Evolutionary conservation across 2,113 vertebrate species (phyloP).

Genomic region (Nipponia nippon): DNA sequence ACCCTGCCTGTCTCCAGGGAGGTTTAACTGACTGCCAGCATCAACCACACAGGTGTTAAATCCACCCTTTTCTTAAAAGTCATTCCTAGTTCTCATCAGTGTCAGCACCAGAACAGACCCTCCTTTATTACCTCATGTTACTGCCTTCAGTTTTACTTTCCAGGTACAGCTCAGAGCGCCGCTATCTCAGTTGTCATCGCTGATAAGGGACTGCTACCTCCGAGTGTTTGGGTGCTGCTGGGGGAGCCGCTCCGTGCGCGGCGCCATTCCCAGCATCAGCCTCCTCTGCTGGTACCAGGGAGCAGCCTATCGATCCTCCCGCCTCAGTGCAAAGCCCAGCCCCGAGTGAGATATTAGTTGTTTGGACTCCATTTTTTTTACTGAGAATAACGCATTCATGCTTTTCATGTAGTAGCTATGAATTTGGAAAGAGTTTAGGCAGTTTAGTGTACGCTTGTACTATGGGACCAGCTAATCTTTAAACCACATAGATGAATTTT

Average conservation of each 20-base stretch:
- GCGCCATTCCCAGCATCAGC: background rate
- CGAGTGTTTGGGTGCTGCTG: background rate
- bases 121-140: background rate
- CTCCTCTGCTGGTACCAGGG: background rate
- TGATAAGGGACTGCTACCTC: background rate
- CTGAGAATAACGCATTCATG: background rate
- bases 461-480: background rate
- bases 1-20: background rate
- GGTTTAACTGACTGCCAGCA: background rate
- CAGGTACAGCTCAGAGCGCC: background rate
- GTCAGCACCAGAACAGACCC: background rate
- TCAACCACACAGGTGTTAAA: background rate
- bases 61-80: background rate
- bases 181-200: background rate
- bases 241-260: rapidly evolving
- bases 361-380: background rate
- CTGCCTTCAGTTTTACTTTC: background rate
- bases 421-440: background rate
- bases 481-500: background rate
- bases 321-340: background rate
- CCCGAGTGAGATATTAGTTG: background rate
- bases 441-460: background rate
- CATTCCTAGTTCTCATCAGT: background rate
- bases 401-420: background rate
- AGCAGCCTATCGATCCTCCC: conserved; percentile 16